phyloP scores from a whole-genome alignment of 1,140 invertebrate genomes.

The Saxidomus purpurata region DNA sequence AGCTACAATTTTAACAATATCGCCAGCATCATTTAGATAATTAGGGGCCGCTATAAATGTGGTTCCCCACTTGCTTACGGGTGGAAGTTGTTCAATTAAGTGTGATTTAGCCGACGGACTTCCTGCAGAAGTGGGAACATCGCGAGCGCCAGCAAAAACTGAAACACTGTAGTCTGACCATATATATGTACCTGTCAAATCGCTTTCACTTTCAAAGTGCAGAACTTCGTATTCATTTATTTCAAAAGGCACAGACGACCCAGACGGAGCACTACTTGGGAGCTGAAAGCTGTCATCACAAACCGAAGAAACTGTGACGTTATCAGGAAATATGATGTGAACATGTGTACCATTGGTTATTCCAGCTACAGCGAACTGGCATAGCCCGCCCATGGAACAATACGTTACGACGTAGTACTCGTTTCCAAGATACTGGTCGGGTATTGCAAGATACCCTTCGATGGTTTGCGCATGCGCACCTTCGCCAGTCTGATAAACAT shows the following conservation, averaged over 20 bases:
- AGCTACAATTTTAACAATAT: constrained; percentile 54
- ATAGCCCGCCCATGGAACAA: constrained; percentile 51
- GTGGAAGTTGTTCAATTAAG: constrained; percentile 48
- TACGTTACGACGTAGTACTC: constrained; percentile 60
- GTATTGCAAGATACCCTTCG: constrained; percentile 46
- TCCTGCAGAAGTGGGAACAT: background rate
- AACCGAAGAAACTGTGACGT: background rate
- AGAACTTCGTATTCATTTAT: constrained; percentile 48
- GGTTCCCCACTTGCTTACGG: constrained; percentile 44
- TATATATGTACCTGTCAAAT: constrained; percentile 51
- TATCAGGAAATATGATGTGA: constrained; percentile 30
- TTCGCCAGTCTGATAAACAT: background rate
- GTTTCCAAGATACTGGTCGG: constrained; percentile 39
- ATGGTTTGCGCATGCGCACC: background rate
- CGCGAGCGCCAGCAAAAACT: constrained; percentile 40
- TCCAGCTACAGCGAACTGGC: constrained; percentile 52
- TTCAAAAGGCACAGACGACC: background rate
- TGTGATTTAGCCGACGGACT: background rate
- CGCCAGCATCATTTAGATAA: constrained; percentile 37
- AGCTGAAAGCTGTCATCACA: background rate
- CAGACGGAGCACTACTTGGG: background rate
- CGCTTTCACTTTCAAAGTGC: constrained; percentile 33
- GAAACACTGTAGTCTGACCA: constrained; percentile 2
- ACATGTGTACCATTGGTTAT: constrained; percentile 14
- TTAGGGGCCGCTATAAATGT: constrained; percentile 29